Percentiles rank a stretch among this genome's conserved stretches.
phyloP scores from a whole-genome alignment of 1,140 invertebrate genomes.

The Drosophila pachea region DNA sequence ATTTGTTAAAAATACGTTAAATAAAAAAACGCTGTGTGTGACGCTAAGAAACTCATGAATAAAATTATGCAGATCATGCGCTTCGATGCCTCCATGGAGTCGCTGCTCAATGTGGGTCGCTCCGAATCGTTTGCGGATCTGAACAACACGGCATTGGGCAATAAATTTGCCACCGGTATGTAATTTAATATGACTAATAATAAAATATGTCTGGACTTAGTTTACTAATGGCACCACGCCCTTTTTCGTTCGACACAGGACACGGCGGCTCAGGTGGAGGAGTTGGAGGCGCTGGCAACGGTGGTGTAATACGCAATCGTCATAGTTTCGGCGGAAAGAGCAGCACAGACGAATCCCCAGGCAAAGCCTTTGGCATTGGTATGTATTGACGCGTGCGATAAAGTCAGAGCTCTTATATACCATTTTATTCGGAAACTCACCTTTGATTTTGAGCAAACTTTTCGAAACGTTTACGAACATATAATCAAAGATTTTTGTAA shows the following conservation, averaged over 20 bases:
- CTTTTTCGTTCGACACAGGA: conserved; percentile 35
- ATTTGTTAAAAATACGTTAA: conserved; percentile 44
- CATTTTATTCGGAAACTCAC: conserved; percentile 54
- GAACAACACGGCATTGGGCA: conserved; percentile 80
- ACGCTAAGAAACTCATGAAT: conserved; percentile 72
- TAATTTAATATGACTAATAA: conserved; percentile 1
- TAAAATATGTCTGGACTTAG: neutral
- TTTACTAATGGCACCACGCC: conserved; percentile 9
- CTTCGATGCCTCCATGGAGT: conserved; percentile 87
- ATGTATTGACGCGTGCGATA: conserved; percentile 77
- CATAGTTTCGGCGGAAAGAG: conserved; percentile 78
- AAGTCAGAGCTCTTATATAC: conserved; percentile 3
- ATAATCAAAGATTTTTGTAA: conserved; percentile 56
- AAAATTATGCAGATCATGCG: conserved; percentile 85
- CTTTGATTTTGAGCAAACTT: conserved; percentile 65
- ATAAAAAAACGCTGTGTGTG: conserved; percentile 49
- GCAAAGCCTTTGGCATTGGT: conserved; percentile 89
- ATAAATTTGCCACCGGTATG: conserved; percentile 66
- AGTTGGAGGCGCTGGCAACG: conserved; percentile 24
- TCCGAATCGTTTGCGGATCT: conserved; percentile 91
- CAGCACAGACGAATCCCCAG: conserved; percentile 74
- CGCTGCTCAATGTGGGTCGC: conserved; percentile 84
- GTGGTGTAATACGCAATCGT: conserved; percentile 63
- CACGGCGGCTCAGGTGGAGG: conserved; percentile 33
- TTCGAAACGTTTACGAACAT: conserved; percentile 36